Base-by-base conservation (phyloP, 2,797 vertebrate species). In the Sebastes hopkinsi region DNA sequence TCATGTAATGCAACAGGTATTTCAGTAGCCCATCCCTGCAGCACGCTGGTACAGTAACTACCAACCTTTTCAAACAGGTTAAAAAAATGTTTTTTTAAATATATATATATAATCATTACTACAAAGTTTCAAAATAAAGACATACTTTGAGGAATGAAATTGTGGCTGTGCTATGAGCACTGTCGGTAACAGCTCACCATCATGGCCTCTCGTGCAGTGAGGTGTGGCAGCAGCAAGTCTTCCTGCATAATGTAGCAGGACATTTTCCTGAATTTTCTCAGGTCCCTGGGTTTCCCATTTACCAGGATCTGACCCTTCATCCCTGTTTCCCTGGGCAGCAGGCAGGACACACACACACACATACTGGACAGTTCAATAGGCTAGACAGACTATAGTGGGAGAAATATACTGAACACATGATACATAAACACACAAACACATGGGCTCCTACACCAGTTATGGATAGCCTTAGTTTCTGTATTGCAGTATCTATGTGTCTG, bases 241-340 rank as follows among this genome's bases (percentile, higher is more conserved):
- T 99, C 97, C 91, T 99, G 98, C 98, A 99, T 99, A 92, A 99
- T 99, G 92, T 99, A 99, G 88, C 98, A 99, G 71, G 98, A 99
- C 98, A 99, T 98, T 94, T 99, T 99, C 75, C 97, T 96, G 93
- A 99, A 99, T 8, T 92, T 98, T 64, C 97, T 95, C 88, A 97
- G 95, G 67, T 99, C 97, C 82, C 98, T 89, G 0, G 94, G 97
- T 77, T 94, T 95, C 77, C 97, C 97, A 0, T 99, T 99, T 56
- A 99, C 97, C 89, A 98, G 91, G 87, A 99, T 97, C 92, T 98
- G 95, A 68, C 98, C 98, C 85, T 97, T 98, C 97, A 98, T 99
- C 23, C 98, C 97, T 0, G 96, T 96, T 95, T 98, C 95, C 94
- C 98, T 99, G 90, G 14, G 30, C 20, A 58, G 3, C 34, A 27